Percentiles rank a stretch among this genome's conserved stretches.
phyloP scores from a whole-genome alignment of 2,113 vertebrate species.

The Eonycteris spelaea region DNA sequence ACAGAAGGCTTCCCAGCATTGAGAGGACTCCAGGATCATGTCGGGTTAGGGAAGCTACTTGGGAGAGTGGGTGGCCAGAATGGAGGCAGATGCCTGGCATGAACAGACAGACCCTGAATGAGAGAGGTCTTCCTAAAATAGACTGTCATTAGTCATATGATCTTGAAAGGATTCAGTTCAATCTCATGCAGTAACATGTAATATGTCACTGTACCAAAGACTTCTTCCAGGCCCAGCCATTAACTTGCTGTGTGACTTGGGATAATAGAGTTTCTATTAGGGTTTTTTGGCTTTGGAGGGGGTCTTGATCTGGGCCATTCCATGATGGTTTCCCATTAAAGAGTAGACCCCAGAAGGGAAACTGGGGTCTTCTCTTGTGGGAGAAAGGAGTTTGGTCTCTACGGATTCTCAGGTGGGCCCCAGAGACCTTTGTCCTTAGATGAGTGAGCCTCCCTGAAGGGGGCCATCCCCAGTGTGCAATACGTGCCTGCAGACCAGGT shows the following conservation, averaged over 20 bases:
- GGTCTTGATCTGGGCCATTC: neutral
- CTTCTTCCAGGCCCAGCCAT: neutral
- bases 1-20: neutral
- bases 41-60: neutral
- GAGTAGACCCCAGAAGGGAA: neutral
- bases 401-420: neutral
- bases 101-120: neutral
- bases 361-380: neutral
- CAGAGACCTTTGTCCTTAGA: neutral
- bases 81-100: neutral
- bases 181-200: neutral
- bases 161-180: neutral
- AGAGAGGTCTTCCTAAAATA: neutral
- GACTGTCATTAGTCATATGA: neutral
- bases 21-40: neutral
- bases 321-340: neutral
- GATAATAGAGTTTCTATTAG: neutral
- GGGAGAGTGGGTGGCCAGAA: neutral
- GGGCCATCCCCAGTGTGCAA: neutral
- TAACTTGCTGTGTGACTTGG: conserved; percentile 5
- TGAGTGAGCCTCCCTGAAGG: neutral
- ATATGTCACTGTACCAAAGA: neutral
- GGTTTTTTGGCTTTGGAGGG: neutral
- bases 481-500: neutral
- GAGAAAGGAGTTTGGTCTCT: neutral